Conservation (phyloP, 1,140 invertebrate genomes). For the Neodiprion fabricii region DNA sequence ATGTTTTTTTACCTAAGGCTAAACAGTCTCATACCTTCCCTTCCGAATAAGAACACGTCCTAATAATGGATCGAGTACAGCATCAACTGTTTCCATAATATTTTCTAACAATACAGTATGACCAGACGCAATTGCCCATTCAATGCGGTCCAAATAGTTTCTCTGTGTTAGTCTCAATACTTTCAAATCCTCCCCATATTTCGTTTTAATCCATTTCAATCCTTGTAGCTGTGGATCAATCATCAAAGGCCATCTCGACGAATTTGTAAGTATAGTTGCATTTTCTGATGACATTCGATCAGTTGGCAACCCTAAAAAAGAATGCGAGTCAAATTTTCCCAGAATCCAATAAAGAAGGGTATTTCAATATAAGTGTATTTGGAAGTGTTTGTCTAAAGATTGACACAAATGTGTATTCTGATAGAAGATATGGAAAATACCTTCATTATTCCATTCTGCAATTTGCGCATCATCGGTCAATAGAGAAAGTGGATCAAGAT, state of each 20-base stretch:
- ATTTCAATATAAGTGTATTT: no score
- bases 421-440: slow-evolving; percentile 24
- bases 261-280: slow-evolving; percentile 89
- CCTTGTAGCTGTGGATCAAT: slow-evolving; percentile 94
- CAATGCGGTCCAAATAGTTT: slow-evolving; percentile 85
- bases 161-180: slow-evolving; percentile 81
- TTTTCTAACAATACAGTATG: slow-evolving; percentile 84
- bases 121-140: slow-evolving; percentile 80
- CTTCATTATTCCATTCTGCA: slow-evolving; percentile 94
- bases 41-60: slow-evolving; percentile 88
- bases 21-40: slow-evolving; percentile 64
- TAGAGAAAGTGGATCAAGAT: slow-evolving; percentile 80
- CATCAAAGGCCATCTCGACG: slow-evolving; percentile 91
- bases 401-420: no score
- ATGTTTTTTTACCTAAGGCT: no score
- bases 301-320: slow-evolving; percentile 72
- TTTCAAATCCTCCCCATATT: slow-evolving; percentile 74
- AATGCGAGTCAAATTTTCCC: slow-evolving; percentile 11
- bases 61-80: slow-evolving; percentile 89
- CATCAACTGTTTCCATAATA: slow-evolving; percentile 88
- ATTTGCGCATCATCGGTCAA: slow-evolving; percentile 91
- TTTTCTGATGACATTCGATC: slow-evolving; percentile 96
- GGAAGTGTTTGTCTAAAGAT: no score
- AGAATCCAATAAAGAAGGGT: no score
- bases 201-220: slow-evolving; percentile 95